Conservation (phyloP, 2,888 invertebrate genomes). For the Altica lythri region DNA sequence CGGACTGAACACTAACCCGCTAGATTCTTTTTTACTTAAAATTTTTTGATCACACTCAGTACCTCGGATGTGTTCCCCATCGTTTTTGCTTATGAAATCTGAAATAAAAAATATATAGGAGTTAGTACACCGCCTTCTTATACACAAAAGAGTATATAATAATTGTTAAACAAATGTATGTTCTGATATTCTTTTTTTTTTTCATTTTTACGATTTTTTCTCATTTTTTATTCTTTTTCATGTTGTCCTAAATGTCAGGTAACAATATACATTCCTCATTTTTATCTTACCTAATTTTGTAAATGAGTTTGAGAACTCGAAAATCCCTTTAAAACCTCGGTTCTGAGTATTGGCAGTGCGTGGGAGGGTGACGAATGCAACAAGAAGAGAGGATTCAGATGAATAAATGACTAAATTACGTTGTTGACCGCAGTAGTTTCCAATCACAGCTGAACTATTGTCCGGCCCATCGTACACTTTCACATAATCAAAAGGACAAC, state of each 20-base stretch:
- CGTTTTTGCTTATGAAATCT: constrained; percentile 90
- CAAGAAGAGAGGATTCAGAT: constrained; percentile 86
- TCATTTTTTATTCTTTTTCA: no score
- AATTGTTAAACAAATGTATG: background rate
- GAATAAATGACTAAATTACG: constrained; percentile 95
- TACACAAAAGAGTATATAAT: background rate
- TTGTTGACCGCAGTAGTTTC: constrained; percentile 97
- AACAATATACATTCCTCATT: no score
- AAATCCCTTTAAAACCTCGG: constrained; percentile 97
- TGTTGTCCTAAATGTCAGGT: no score
- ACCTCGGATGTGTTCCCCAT: constrained; percentile 93
- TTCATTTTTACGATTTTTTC: no score
- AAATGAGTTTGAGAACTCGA: constrained; percentile 97
- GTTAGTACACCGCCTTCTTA: background rate
- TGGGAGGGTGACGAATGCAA: constrained; percentile 89
- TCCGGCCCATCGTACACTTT: constrained; percentile 95
- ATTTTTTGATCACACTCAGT: constrained; percentile 99
- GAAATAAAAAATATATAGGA: constrained; percentile 52
- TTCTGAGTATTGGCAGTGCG: constrained; percentile 94
- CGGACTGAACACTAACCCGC: constrained; percentile 92
- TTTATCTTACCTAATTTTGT: constrained; percentile 96
- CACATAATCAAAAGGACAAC: constrained; percentile 98
- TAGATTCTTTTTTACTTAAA: constrained; percentile 89
- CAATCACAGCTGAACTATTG: constrained; percentile 87
- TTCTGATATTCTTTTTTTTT: background rate